A percentile compares a stretch with the other conserved stretches of the same genome.
Conservation (phyloP, 2,888 invertebrate genomes). For the Tenthredo scrophulariae region DNA sequence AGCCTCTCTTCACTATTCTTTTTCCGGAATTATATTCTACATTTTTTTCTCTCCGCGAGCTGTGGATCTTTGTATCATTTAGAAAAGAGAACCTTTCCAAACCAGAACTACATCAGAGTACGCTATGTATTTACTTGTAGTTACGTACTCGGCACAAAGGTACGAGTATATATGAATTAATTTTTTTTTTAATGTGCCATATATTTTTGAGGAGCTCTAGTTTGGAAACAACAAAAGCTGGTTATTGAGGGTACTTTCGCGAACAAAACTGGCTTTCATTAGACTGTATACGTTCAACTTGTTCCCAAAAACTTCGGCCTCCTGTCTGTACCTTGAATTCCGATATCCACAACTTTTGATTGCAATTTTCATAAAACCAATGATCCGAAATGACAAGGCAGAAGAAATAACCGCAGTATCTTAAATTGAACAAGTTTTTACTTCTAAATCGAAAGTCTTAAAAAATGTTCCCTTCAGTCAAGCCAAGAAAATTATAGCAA, state of each 20-base stretch:
- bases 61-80: conserved; percentile 22
- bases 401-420: not conserved
- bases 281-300: not conserved
- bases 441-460: not conserved
- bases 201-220: conserved; percentile 2
- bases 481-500: not conserved
- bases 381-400: not conserved
- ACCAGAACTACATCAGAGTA: conserved; percentile 10
- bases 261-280: not conserved
- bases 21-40: conserved; percentile 4
- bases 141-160: not conserved
- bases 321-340: not conserved
- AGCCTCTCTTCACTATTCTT: conserved; percentile 30
- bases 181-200: not conserved
- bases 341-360: not conserved
- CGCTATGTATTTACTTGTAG: not conserved
- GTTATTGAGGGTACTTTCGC: not conserved
- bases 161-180: not conserved
- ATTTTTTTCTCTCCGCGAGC: not conserved
- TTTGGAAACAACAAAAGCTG: not conserved
- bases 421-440: not conserved
- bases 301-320: not conserved
- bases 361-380: not conserved
- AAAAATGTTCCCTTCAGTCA: not conserved
- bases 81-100: not conserved